Evolutionary conservation across 2,888 invertebrate species (phyloP), one percentile per base, ranked within the genome.

Genomic region (Ditylenchus weischeri): DNA sequence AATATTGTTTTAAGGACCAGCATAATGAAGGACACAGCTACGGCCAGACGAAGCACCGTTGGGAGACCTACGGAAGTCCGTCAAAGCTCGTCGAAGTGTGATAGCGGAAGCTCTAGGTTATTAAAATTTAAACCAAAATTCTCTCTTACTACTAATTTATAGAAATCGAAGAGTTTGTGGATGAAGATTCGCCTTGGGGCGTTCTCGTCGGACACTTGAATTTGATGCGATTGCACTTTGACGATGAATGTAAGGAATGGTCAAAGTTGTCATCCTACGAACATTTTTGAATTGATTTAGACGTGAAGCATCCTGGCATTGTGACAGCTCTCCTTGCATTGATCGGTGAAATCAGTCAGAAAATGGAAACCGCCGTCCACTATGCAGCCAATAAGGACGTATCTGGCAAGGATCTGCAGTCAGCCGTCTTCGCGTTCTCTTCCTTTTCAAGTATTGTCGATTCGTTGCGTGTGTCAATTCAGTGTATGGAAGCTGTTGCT

Each of bases 31-130:
- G 23, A 51, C 51, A 51, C 51, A 23, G 51, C 51, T 13, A 23
- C 23, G 51, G 51, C 51, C 7, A n/a, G 51, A 21, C 51, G 51
- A 13, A 51, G 51, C 23, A 21, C 51, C 51, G 13, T 51, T 51
- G n/a, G 23, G 19, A 21, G 51, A 51, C 51, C 51, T 51, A 8
- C 51, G 51, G 19, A 51, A 23, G 13, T 51, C 51, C 13, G 23
- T 51, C 8, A n/a, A 51, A 13, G 51, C 51, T 21, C 51, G 51
- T n/a, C 7, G 23, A 23, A 51, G 51, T 51, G 51, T 51, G 19
- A n/a, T 51, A 10, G 51, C 23, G 6, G 51, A 51, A 13, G 51
- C 51, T 23, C 23, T 51, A 51, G 51, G 51, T 51, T 51, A 51
- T 38, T 8, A 38, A 38, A 38, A 38, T 38, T 38, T 38, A 38